These are phyloP conservation scores for Hyles vespertilio DNA, from an alignment of 1,140 invertebrate species.

Conservation along the genomic window DNA sequence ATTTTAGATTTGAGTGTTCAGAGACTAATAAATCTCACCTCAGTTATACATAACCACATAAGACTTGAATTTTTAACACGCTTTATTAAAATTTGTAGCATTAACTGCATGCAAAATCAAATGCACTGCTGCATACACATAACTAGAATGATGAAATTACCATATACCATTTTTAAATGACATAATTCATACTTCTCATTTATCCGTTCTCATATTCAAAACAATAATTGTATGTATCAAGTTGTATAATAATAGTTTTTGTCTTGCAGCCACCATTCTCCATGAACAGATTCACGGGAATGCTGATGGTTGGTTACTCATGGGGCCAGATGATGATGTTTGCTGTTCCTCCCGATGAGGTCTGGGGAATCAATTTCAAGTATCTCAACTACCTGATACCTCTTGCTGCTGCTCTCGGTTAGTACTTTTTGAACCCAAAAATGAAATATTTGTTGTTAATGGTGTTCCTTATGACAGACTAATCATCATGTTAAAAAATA, in stretches of 20 bases:
- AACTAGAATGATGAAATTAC: background rate
- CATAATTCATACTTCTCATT: background rate
- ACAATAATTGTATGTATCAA: constrained; percentile 1
- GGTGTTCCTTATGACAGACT: no score
- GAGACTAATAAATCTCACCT: no score
- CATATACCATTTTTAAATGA: background rate
- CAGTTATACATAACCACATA: no score
- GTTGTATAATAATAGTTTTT: constrained; percentile 13
- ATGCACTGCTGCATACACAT: background rate
- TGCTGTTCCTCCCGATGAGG: constrained; percentile 86
- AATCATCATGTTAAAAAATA: no score
- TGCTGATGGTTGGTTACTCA: constrained; percentile 86
- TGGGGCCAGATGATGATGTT: constrained; percentile 85
- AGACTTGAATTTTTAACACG: no score
- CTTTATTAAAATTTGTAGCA: no score
- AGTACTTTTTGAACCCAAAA: constrained; percentile 25
- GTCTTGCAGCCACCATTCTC: constrained; percentile 85
- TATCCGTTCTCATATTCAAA: background rate
- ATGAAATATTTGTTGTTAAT: no score
- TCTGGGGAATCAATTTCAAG: constrained; percentile 82
- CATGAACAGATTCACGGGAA: constrained; percentile 84
- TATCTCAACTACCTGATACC: constrained; percentile 85
- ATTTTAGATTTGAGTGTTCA: no score
- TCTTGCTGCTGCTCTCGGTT: constrained; percentile 84
- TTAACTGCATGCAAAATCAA: no score